These are phyloP conservation scores for Temnothorax longispinosus DNA, from an alignment of 1,140 invertebrate genomes.

Conservation along the genomic window DNA sequence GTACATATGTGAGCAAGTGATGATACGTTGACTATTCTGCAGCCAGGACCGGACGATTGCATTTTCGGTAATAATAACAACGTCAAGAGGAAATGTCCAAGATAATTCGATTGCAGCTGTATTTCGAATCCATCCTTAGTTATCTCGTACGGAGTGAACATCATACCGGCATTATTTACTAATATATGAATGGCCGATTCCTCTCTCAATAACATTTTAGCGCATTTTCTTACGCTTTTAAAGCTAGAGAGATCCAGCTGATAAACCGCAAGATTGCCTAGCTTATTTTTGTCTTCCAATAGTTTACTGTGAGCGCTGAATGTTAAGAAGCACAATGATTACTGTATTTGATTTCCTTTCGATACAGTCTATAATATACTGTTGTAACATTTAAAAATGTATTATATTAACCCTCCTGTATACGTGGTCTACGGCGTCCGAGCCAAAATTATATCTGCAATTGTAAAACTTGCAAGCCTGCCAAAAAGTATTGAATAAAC, in stretches of 20 bases:
- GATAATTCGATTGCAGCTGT: slow-evolving; percentile 92
- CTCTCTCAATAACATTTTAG: slow-evolving; percentile 87
- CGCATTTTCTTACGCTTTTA: slow-evolving; percentile 90
- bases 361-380: too few species aligned
- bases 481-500: too few species aligned
- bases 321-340: neutral
- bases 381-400: too few species aligned
- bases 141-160: slow-evolving; percentile 88
- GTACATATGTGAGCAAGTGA: slow-evolving; percentile 78
- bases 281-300: slow-evolving; percentile 77
- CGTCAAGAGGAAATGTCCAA: slow-evolving; percentile 95
- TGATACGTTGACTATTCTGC: slow-evolving; percentile 90
- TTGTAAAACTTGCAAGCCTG: too few species aligned
- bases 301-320: slow-evolving; percentile 74
- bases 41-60: slow-evolving; percentile 86
- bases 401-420: too few species aligned
- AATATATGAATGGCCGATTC: slow-evolving; percentile 90
- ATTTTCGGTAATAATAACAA: slow-evolving; percentile 90
- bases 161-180: slow-evolving; percentile 94
- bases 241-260: slow-evolving; percentile 91
- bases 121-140: slow-evolving; percentile 93
- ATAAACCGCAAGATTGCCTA: slow-evolving; percentile 87
- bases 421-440: too few species aligned
- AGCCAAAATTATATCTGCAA: too few species aligned
- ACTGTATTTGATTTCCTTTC: too few species aligned